phyloP scores from a whole-genome alignment of 2,113 vertebrate species.

The Poeciliopsis prolifica region DNA sequence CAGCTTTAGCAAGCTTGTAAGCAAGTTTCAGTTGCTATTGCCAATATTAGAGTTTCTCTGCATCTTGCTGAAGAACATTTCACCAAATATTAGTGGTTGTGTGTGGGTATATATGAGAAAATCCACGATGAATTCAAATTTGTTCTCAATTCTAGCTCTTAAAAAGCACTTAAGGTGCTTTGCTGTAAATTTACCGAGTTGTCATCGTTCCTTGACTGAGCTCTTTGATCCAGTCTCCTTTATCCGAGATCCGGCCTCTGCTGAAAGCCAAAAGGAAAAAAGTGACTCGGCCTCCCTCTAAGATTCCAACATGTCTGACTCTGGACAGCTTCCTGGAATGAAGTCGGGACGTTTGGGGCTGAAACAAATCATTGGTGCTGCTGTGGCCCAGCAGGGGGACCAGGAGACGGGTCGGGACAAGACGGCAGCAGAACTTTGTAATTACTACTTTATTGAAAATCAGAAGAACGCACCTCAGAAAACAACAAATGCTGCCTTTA shows the following conservation, averaged over 20 bases:
- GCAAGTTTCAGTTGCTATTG: too few relatives aligned
- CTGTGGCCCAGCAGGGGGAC: background rate
- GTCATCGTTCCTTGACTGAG: constrained; percentile 61
- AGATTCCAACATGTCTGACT: constrained; percentile 57
- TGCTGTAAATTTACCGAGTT: background rate
- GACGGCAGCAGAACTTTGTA: background rate
- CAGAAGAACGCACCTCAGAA: background rate
- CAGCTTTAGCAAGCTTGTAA: too few relatives aligned
- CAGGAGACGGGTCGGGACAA: too few relatives aligned
- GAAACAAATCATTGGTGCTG: background rate
- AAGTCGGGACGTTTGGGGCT: background rate
- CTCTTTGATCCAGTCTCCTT: constrained; percentile 71
- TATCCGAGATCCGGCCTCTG: constrained; percentile 79
- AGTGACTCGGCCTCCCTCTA: constrained; percentile 72
- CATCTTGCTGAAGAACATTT: too few relatives aligned
- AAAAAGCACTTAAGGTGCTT: too few relatives aligned
- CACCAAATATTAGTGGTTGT: too few relatives aligned
- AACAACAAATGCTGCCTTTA: background rate
- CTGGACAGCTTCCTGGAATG: constrained; percentile 81
- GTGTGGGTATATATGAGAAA: too few relatives aligned
- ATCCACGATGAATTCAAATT: too few relatives aligned
- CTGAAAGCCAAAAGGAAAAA: constrained; percentile 82
- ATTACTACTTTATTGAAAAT: constrained; percentile 15
- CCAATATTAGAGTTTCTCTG: too few relatives aligned
- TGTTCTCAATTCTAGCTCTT: too few relatives aligned